Conservation (phyloP, 2,888 invertebrate species). For the Metopia argyrocephala region DNA sequence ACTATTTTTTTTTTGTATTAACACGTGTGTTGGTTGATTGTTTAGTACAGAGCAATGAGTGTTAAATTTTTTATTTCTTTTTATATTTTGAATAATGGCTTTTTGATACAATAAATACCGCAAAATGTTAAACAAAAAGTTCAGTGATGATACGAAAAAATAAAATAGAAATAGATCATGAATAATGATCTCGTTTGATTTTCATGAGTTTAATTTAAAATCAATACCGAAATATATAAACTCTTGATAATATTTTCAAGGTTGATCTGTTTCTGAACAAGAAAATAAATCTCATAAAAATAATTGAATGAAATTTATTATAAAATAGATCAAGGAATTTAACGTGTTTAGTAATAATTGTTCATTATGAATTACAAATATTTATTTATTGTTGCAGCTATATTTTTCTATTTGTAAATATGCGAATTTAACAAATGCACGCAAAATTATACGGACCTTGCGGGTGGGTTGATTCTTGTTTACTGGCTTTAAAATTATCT, state of each 20-base stretch:
- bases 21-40: slow-evolving; percentile 28
- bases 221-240: slow-evolving; percentile 20
- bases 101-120: slow-evolving; percentile 28
- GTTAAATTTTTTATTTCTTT: not conserved
- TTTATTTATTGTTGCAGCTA: not conserved
- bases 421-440: not conserved
- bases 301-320: slow-evolving; percentile 3
- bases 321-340: slow-evolving; percentile 35
- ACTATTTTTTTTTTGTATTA: slow-evolving; percentile 1
- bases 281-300: not conserved
- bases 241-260: slow-evolving; percentile 34
- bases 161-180: not conserved
- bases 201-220: not conserved
- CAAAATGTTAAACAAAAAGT: slow-evolving; percentile 19
- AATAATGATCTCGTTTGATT: not conserved
- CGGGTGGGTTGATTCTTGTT: slow-evolving; percentile 1
- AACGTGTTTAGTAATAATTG: slow-evolving; percentile 2
- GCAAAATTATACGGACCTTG: not conserved
- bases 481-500: not conserved
- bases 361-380: not conserved
- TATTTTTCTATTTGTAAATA: not conserved
- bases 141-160: too few relatives aligned
- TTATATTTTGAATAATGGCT: slow-evolving; percentile 8
- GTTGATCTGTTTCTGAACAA: not conserved
- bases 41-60: not conserved